phyloP scores from a whole-genome alignment of 2,797 vertebrate species.

The Valencia hispanica region DNA sequence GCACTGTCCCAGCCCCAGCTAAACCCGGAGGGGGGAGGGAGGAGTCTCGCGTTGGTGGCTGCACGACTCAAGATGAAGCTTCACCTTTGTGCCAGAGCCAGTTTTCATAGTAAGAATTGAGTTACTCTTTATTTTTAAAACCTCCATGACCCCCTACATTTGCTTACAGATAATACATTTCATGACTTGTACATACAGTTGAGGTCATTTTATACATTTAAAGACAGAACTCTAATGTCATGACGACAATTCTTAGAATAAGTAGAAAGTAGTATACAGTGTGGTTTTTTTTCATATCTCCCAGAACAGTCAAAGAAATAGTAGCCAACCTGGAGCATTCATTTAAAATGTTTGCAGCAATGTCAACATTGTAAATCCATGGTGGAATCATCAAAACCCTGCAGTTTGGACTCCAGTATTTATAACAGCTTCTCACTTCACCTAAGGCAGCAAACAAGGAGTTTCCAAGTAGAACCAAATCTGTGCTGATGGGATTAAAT shows the following conservation, averaged over 20 bases:
- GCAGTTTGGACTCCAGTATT: conserved; percentile 32
- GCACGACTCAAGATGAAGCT: conserved; percentile 14
- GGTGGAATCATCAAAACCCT: conserved; percentile 5
- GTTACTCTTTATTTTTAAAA: conserved; percentile 11
- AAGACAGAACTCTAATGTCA: conserved; percentile 55
- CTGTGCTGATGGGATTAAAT: conserved; percentile 75
- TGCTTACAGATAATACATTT: conserved; percentile 71
- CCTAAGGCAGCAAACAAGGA: conserved; percentile 36
- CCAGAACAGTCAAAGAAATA: conserved; percentile 27
- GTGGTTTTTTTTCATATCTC: conserved; percentile 18
- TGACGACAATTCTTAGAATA: conserved; percentile 45
- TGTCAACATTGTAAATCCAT: conserved; percentile 1
- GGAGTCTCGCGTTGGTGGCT: conserved; percentile 21
- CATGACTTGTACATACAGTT: conserved; percentile 66
- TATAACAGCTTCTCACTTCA: conserved; percentile 34
- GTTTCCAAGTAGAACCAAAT: conserved; percentile 62
- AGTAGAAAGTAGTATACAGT: conserved; percentile 33
- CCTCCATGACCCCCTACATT: conserved; percentile 77
- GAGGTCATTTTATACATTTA: conserved; percentile 60
- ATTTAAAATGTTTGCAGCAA: conserved; percentile 9
- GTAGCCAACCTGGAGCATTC: conserved; percentile 12
- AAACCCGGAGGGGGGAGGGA: conserved; percentile 42
- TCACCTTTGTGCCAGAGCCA: background rate
- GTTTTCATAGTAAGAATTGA: conserved; percentile 14
- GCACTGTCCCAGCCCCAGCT: conserved; percentile 32